Conservation (phyloP, 2,888 invertebrate genomes). For the Lasioglossum morio region DNA sequence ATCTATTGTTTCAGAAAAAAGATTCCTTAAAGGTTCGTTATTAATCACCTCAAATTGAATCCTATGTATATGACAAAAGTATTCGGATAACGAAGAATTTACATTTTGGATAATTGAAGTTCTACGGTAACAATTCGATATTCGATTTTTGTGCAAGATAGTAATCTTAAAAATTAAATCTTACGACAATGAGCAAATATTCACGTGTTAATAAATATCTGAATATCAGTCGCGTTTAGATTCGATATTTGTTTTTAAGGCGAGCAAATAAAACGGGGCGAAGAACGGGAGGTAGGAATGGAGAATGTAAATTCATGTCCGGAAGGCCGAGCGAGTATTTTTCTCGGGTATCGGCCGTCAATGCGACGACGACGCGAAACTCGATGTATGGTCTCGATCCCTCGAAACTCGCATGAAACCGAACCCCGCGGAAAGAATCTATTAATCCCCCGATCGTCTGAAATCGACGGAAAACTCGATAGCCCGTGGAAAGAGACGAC, state of each 20-base stretch:
- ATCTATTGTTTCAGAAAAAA: no score
- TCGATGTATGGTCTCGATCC: slow-evolving; percentile 21
- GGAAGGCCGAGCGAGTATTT: background rate
- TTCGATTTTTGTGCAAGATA: no score
- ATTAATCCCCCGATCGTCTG: slow-evolving; percentile 42
- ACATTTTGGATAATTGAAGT: no score
- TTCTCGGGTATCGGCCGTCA: slow-evolving; percentile 6
- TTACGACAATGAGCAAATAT: background rate
- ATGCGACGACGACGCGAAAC: background rate
- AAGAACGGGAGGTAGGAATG: background rate
- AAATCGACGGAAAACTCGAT: slow-evolving; percentile 65
- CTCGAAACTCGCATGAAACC: slow-evolving; percentile 30
- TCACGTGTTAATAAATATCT: background rate
- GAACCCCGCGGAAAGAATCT: slow-evolving; percentile 44
- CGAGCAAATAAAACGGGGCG: background rate
- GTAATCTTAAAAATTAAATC: background rate
- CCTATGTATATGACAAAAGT: no score
- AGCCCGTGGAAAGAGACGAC: slow-evolving; percentile 45
- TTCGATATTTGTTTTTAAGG: background rate
- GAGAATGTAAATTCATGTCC: background rate
- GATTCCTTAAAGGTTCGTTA: no score
- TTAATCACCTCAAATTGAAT: no score
- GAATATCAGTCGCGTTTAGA: background rate
- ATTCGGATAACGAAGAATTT: no score
- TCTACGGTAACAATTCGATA: no score